Base-by-base conservation (phyloP, 2,888 invertebrate genomes). In the Tetrapedia diversipes region DNA sequence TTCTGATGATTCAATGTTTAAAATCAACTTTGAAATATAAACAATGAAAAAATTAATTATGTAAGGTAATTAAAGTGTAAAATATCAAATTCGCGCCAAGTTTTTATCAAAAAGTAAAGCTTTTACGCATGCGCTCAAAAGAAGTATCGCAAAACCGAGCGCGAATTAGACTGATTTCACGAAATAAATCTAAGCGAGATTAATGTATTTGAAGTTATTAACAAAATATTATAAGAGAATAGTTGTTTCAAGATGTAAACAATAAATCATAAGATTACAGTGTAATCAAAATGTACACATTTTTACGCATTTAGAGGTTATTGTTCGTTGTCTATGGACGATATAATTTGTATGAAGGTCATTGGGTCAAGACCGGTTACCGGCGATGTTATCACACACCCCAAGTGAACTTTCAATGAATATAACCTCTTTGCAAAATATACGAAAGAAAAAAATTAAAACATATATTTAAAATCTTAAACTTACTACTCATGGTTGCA, bases 401-500 rank as follows among this genome's bases (percentile, higher is more conserved):
- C 74, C 43, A 53, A 63, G 63, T 61, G 68, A 68, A 61, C 22
- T 63, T 16, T 79, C 74, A 71, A 77, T 67, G 79, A 76, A 69
- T 56, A 54, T 70, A 66, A 81, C 39, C 64, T 64, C 37, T 41
- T 11, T 16, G 34, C 49, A 29, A 8, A 8, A 10, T 39, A 8
- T 19, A 19, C 7, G 8, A 47, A 47, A 41, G n/a, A n/a, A 22
- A 47, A 19, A 24, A 22, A 27, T 24, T 10, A 3, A 10, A 14
- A 24, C 24, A 19, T 14, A 34, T 27, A 24, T 16, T 11, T 14
- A 19, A 22, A 16, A 37, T 27, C 10, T 51, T 56, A 14, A 41
- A 88, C 90, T 89, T 83, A 90, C 90, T 90, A 83, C 87, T 88
- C 91, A 90, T 91, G 80, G 79, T 72, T 83, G 85, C 66, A 45